Evolutionary conservation across 2,797 vertebrate genomes (phyloP).

Genomic region (Naso thynnoides): DNA sequence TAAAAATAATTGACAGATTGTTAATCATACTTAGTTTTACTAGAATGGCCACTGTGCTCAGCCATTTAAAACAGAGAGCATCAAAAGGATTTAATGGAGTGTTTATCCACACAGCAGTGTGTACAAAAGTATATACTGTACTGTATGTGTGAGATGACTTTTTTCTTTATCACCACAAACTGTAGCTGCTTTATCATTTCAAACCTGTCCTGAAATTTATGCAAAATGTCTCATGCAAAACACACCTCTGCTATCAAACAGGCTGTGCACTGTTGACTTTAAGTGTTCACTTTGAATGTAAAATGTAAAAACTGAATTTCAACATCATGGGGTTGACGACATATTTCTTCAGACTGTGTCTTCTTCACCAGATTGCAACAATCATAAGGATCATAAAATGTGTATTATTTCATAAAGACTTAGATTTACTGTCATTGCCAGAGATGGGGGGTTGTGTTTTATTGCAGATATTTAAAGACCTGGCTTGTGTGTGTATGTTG

Average conservation of each 20-base stretch:
- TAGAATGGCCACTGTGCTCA: too few species aligned
- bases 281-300: neutral
- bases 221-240: neutral
- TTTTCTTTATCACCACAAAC: neutral
- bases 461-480: slow-evolving; percentile 42
- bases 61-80: too few species aligned
- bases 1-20: neutral
- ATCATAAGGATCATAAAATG: neutral
- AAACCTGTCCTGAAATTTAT: neutral
- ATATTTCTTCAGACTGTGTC: neutral
- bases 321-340: neutral
- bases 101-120: too few species aligned
- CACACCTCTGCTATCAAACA: neutral
- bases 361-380: neutral
- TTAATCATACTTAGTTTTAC: neutral
- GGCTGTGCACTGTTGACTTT: neutral
- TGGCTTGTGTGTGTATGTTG: slow-evolving; percentile 49
- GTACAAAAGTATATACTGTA: too few species aligned
- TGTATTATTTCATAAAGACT: slow-evolving; percentile 36
- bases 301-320: neutral
- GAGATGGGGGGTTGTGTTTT: slow-evolving; percentile 43
- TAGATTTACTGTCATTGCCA: slow-evolving; percentile 22
- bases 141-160: neutral
- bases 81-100: too few species aligned
- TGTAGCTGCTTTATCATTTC: neutral